Evolutionary conservation across 2,113 vertebrate species (phyloP).

Genomic region (Onychostoma macrolepis): DNA sequence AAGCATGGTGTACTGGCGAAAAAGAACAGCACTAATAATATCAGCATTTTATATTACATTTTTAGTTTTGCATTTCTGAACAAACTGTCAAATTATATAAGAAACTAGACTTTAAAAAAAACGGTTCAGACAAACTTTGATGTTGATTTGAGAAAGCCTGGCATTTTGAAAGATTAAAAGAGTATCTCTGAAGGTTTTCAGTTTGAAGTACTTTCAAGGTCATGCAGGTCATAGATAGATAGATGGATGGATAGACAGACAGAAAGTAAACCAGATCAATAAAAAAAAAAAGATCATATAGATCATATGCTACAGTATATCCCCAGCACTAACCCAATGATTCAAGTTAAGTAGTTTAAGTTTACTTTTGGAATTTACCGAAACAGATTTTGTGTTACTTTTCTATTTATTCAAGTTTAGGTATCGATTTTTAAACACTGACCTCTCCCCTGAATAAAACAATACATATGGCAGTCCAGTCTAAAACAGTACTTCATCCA

Average conservation of each 20-base stretch:
- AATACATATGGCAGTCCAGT: background rate
- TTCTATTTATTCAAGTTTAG: background rate
- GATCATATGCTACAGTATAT: too few relatives aligned
- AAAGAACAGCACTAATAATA: background rate
- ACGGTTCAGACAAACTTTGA: too few relatives aligned
- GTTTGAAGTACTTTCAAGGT: background rate
- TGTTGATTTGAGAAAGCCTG: too few relatives aligned
- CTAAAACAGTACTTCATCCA: background rate
- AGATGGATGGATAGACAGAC: too few relatives aligned
- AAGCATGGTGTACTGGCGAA: conserved; percentile 88
- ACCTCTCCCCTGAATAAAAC: background rate
- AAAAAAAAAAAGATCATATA: too few relatives aligned
- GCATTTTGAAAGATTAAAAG: too few relatives aligned
- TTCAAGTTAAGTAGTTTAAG: background rate
- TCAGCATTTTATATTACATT: background rate
- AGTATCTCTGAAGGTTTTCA: too few relatives aligned
- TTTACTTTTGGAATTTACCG: background rate
- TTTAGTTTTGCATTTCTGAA: background rate
- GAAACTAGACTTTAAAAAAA: background rate
- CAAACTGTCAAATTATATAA: background rate
- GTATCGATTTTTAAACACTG: background rate
- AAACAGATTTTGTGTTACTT: background rate
- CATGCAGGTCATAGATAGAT: too few relatives aligned
- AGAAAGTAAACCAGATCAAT: too few relatives aligned
- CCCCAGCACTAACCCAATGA: too few relatives aligned